Conservation (phyloP, 1,140 invertebrate genomes). For the Drosophila ogumai region DNA sequence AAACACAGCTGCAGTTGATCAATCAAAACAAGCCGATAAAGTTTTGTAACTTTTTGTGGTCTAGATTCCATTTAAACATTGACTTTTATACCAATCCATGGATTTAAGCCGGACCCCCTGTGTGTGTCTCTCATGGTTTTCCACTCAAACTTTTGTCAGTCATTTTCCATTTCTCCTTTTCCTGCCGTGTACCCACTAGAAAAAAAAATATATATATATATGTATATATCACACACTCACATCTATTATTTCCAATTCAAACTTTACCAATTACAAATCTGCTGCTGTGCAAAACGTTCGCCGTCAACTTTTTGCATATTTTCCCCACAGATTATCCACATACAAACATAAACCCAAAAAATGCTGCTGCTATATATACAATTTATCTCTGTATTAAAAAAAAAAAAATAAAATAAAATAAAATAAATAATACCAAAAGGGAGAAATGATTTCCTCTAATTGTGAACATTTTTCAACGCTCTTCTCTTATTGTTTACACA, state of each 20-base stretch:
- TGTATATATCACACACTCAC: conserved; percentile 10
- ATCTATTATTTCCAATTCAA: conserved; percentile 51
- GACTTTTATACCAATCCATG: conserved; percentile 30
- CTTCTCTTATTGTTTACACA: conserved; percentile 1
- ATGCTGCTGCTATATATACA: neutral
- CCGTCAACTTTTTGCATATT: conserved; percentile 44
- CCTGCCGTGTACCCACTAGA: conserved; percentile 13
- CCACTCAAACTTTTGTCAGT: conserved; percentile 39
- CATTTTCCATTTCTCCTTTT: conserved; percentile 36
- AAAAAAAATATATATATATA: neutral
- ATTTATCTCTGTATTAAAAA: neutral
- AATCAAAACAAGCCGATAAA: conserved; percentile 34
- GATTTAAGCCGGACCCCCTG: conserved; percentile 18
- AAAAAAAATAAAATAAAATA: neutral
- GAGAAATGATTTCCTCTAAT: conserved; percentile 26
- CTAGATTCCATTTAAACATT: conserved; percentile 28
- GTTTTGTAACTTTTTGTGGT: conserved; percentile 25
- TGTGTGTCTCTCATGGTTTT: conserved; percentile 12
- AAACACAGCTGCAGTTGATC: conserved; percentile 15
- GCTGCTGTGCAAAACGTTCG: conserved; percentile 15
- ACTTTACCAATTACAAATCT: conserved; percentile 55
- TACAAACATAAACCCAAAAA: conserved; percentile 1
- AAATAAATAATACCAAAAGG: neutral
- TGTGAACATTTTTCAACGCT: conserved; percentile 22
- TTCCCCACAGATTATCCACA: conserved; percentile 31